phyloP scores from a whole-genome alignment of 2,797 vertebrate genomes.

The Chaetodon trifasciatus region DNA sequence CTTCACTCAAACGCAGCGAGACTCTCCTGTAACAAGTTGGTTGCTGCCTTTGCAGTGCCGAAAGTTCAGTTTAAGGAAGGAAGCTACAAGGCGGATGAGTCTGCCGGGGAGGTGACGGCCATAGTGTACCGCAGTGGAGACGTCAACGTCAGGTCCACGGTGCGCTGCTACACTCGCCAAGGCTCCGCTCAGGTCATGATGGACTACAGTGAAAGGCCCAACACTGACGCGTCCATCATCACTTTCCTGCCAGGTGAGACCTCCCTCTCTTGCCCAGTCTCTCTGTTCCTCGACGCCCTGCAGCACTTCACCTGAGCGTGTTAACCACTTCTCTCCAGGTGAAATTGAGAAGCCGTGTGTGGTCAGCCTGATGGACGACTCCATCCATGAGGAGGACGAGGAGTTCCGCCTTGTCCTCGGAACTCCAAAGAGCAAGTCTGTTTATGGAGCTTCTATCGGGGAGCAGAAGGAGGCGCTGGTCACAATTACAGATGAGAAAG shows the following conservation, averaged over 20 bases:
- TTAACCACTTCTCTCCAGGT: conserved; percentile 70
- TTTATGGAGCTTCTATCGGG: conserved; percentile 86
- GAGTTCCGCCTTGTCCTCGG: conserved; percentile 90
- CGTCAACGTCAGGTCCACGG: conserved; percentile 83
- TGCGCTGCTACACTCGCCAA: conserved; percentile 88
- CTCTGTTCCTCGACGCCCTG: no score
- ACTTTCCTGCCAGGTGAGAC: conserved; percentile 87
- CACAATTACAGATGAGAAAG: conserved; percentile 89
- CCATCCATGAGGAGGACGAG: conserved; percentile 89
- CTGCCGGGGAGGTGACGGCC: conserved; percentile 81
- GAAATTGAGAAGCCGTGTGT: conserved; percentile 90
- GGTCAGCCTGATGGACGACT: conserved; percentile 88
- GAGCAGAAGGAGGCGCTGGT: conserved; percentile 88
- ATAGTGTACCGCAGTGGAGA: conserved; percentile 88
- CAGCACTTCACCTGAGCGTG: not conserved
- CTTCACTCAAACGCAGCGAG: not conserved
- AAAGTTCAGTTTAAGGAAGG: conserved; percentile 89
- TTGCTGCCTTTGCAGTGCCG: conserved; percentile 80
- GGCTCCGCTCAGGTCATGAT: conserved; percentile 90
- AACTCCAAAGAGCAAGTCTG: conserved; percentile 86
- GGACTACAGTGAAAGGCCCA: conserved; percentile 89
- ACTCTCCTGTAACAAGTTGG: not conserved
- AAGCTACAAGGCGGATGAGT: conserved; percentile 86
- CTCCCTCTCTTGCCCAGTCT: not conserved
- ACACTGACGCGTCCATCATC: conserved; percentile 87